These are phyloP conservation scores for Leucoraja erinaceus DNA, from an alignment of 2,113 vertebrate species.

Conservation along the genomic window DNA sequence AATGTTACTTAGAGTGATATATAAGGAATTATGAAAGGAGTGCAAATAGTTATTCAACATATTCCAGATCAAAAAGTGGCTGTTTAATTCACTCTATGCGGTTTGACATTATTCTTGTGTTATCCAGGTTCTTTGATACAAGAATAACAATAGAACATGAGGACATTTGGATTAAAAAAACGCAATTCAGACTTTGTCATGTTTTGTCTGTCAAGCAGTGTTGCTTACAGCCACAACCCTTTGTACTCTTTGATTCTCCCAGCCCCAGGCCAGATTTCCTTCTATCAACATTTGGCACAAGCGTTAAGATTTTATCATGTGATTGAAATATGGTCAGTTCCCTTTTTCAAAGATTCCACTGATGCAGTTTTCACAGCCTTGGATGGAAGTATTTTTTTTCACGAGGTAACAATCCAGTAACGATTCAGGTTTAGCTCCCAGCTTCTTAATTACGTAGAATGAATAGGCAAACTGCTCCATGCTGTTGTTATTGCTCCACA, in stretches of 20 bases:
- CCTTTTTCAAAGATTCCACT: constrained; percentile 13
- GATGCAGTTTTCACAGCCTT: not conserved
- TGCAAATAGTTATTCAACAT: not conserved
- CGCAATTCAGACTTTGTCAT: not conserved
- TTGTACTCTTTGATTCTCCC: constrained; percentile 30
- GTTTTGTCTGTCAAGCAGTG: not conserved
- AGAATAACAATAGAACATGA: constrained; percentile 10
- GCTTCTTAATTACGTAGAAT: not conserved
- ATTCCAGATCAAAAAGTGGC: not conserved
- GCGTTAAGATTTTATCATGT: not conserved
- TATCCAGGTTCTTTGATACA: not conserved
- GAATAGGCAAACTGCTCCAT: not conserved
- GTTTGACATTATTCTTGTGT: not conserved
- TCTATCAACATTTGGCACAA: constrained; percentile 27
- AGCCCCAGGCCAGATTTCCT: constrained; percentile 26
- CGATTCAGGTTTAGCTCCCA: not conserved
- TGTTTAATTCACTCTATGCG: not conserved
- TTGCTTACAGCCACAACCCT: not conserved
- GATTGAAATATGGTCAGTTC: constrained; percentile 11
- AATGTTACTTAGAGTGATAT: not conserved
- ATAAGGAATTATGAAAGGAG: not conserved
- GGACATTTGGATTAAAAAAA: not conserved
- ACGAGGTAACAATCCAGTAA: not conserved
- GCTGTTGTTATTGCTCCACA: not conserved
- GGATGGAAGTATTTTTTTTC: not conserved